phyloP scores from a whole-genome alignment of 2,797 vertebrate genomes.

The Huso huso region DNA sequence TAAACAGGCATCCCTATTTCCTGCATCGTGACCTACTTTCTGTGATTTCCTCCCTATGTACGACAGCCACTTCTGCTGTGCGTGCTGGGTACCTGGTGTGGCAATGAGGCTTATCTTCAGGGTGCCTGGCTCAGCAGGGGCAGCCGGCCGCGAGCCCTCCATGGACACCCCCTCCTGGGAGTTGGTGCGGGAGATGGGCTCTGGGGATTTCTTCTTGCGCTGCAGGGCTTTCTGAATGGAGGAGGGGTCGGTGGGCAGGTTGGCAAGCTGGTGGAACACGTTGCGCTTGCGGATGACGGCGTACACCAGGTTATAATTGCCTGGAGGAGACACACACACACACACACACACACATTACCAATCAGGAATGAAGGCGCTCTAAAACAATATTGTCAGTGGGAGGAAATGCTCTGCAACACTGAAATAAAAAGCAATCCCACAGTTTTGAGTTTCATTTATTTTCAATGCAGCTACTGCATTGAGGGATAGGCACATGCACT shows the following conservation, averaged over 20 bases:
- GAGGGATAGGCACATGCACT: too few species aligned
- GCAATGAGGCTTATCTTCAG: conserved; percentile 86
- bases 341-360: too few species aligned
- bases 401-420: background rate
- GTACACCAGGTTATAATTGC: conserved; percentile 86
- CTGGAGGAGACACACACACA: conserved; percentile 46
- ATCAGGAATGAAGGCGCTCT: background rate
- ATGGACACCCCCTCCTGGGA: conserved; percentile 89
- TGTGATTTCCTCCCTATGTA: too few species aligned
- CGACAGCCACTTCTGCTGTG: background rate
- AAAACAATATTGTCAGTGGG: background rate
- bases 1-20: too few species aligned
- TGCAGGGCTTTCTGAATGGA: conserved; percentile 89
- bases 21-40: too few species aligned
- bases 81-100: conserved; percentile 71
- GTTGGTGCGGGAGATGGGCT: conserved; percentile 79
- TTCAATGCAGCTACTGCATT: too few species aligned
- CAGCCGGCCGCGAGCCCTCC: conserved; percentile 88
- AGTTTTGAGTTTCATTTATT: too few species aligned
- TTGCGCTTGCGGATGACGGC: conserved; percentile 94
- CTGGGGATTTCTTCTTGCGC: conserved; percentile 72
- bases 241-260: conserved; percentile 73
- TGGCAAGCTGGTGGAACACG: conserved; percentile 92
- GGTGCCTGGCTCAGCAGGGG: conserved; percentile 85
- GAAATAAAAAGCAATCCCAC: background rate